Evolutionary conservation across 64 coral and sea anemone genomes (phyloP).

Genomic region (Orbicella faveolata): DNA sequence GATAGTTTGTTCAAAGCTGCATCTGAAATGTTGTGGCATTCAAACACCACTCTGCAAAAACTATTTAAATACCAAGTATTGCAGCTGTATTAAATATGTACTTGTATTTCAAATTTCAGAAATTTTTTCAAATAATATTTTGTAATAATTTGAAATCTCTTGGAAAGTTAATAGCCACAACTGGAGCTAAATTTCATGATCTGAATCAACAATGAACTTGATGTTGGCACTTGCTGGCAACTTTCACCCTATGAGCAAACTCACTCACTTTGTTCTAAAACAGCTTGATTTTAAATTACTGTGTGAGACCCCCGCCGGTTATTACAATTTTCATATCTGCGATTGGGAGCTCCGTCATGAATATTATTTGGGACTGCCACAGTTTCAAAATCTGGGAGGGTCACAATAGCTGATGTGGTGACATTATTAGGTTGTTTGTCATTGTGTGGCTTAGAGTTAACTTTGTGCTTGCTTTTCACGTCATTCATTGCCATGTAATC

Average conservation of each 20-base stretch:
- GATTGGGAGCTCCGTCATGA: conserved; percentile 47
- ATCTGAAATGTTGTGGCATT: conserved; percentile 22
- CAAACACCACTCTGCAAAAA: conserved; percentile 10
- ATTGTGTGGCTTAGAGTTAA: conserved; percentile 56
- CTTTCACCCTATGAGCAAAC: neutral
- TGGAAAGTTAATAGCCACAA: neutral
- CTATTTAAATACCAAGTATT: neutral
- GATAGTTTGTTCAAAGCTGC: neutral
- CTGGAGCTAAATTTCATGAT: neutral
- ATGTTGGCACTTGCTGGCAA: neutral
- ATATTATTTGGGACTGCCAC: conserved; percentile 88
- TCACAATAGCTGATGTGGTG: conserved; percentile 87
- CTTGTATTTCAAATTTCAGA: conserved; percentile 8
- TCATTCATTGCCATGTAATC: conserved; percentile 95
- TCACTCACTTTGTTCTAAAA: neutral
- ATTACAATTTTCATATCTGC: conserved; percentile 86
- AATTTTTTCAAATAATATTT: neutral
- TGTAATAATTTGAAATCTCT: conserved; percentile 6
- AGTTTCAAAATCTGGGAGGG: conserved; percentile 90
- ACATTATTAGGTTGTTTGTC: conserved; percentile 73
- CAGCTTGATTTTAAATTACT: conserved; percentile 40
- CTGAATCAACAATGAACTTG: neutral
- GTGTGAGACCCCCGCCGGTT: conserved; percentile 48
- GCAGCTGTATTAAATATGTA: neutral
- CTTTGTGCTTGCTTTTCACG: conserved; percentile 67